These are phyloP conservation scores for Cepphus grylle DNA, from an alignment of 2,113 vertebrate genomes.

Conservation along the genomic window DNA sequence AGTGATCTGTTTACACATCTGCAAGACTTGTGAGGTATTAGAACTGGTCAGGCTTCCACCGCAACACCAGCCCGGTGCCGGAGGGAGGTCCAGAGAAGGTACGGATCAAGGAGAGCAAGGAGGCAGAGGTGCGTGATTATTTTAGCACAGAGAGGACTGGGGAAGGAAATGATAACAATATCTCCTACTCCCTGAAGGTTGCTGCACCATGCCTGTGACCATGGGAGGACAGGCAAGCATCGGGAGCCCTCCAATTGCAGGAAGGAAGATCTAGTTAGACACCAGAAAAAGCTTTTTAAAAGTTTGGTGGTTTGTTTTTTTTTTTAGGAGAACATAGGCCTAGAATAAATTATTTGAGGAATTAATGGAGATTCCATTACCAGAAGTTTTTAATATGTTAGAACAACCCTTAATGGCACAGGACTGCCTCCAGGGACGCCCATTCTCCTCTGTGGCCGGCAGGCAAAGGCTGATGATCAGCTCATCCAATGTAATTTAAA, in stretches of 20 bases:
- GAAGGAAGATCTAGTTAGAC: neutral
- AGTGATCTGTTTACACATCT: neutral
- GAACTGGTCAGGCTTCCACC: neutral
- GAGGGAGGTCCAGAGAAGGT: neutral
- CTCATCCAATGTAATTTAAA: neutral
- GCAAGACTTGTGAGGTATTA: neutral
- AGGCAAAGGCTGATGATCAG: neutral
- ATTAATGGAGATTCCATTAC: neutral
- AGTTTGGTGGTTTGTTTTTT: too few species aligned
- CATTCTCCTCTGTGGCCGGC: neutral
- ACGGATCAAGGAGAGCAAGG: neutral
- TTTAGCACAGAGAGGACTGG: neutral
- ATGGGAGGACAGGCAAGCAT: fast-evolving
- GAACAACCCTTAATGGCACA: neutral
- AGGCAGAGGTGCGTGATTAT: neutral
- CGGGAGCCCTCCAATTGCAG: neutral
- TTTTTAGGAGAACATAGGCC: neutral
- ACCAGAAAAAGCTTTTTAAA: neutral
- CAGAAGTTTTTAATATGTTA: neutral
- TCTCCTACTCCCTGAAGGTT: neutral
- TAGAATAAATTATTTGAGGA: neutral
- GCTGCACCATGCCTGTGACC: neutral
- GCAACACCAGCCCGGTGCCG: neutral
- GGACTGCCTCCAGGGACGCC: neutral
- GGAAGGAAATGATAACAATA: neutral